Base-by-base conservation (phyloP, 1,140 invertebrate genomes). In the Potamilus streckersoni region DNA sequence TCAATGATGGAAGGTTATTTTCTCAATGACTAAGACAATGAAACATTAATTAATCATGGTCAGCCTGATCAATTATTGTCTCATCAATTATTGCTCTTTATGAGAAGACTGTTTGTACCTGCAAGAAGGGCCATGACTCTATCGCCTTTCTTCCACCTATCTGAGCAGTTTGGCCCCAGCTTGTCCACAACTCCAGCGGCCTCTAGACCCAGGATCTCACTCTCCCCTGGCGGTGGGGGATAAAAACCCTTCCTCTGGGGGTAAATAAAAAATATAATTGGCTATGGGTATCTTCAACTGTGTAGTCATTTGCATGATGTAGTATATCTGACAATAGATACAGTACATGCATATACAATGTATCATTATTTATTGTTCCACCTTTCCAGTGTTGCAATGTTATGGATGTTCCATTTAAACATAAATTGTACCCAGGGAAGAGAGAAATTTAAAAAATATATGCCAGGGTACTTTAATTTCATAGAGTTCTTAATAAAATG, bases 181-280 rank as follows among this genome's bases (percentile, higher is more conserved):
- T 82, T 76, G 15, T 80, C 82, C 19, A 90, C 76, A 23, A 76
- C 74, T 15, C 89, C 89, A 23, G 85, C 81, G 23, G 85, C 89
- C 80, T 90, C 89, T 14, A 90, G 79, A 1, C 89, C 89, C 15
- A 90, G 79, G 61, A 90, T 88, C 20, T 84, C 81, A 63, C 81
- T 85, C 31, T 82, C 85, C 11, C 88, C 89, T 17, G 82, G 76
- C 49, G 88, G 88, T 17, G 85, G 80, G 20, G 87, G 83, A 71
- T 90, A 90, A 0, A 76, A 55, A 17, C 89, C 89, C 73, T 83
- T 82, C 23, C 89, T 81, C 88, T 90, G 74, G 17, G 80, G 69
- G 64, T 55, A 68, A 57, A 12, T 12, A 67, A 20, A 1, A 20
- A 12, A 19, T 15, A 62, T n/a, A 19, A 23, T 19, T 62, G 23